Evolutionary conservation across 2,113 vertebrate genomes (phyloP).

Genomic region (Oryzias woworae): DNA sequence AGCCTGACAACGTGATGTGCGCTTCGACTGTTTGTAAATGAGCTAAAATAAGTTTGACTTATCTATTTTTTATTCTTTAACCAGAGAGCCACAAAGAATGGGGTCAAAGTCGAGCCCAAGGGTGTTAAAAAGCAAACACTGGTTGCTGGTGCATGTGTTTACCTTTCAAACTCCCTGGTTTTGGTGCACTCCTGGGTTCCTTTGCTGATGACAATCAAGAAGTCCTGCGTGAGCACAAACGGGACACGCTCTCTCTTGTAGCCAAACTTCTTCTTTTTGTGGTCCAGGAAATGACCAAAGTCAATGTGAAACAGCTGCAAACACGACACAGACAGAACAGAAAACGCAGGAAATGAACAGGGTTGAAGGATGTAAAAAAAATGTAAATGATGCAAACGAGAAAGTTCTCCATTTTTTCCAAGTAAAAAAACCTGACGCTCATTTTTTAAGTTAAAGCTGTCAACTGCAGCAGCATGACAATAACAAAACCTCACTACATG

Average conservation of each 20-base stretch:
- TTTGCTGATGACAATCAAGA: slow-evolving; percentile 98
- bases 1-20: too few species aligned
- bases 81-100: too few species aligned
- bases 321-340: slow-evolving; percentile 35
- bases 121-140: neutral
- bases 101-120: neutral
- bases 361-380: neutral
- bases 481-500: too few species aligned
- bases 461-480: too few species aligned
- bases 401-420: too few species aligned
- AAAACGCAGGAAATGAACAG: neutral
- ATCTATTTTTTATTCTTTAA: too few species aligned
- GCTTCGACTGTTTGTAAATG: too few species aligned
- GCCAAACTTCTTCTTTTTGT: slow-evolving; percentile 99
- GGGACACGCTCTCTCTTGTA: slow-evolving; percentile 98
- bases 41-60: too few species aligned
- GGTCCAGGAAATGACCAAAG: slow-evolving; percentile 97
- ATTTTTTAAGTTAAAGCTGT: too few species aligned
- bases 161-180: slow-evolving; percentile 98
- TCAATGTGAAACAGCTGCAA: slow-evolving; percentile 96
- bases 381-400: neutral
- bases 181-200: slow-evolving; percentile 99
- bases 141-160: neutral
- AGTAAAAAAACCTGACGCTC: too few species aligned
- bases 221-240: slow-evolving; percentile 97